A percentile compares a stretch with the other conserved stretches of the same genome.
phyloP scores from a whole-genome alignment of 1,140 invertebrate genomes.

The Drusus annulatus region DNA sequence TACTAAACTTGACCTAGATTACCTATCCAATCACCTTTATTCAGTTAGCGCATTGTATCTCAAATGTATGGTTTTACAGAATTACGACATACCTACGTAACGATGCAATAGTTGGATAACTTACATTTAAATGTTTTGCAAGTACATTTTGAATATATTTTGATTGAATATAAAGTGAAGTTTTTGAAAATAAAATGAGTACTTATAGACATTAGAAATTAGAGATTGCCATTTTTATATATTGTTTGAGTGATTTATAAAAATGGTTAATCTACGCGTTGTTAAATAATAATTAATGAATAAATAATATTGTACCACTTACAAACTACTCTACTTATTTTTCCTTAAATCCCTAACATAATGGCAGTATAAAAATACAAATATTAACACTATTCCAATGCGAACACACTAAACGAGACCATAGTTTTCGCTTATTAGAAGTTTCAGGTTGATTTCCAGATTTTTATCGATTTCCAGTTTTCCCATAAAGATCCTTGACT shows the following conservation, averaged over 20 bases:
- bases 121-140: slow-evolving; percentile 35
- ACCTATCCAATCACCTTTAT: neutral
- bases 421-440: no score
- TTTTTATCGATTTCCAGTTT: neutral
- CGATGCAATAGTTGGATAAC: slow-evolving; percentile 54
- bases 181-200: slow-evolving; percentile 57
- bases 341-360: slow-evolving; percentile 1
- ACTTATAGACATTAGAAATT: slow-evolving; percentile 65
- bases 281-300: slow-evolving; percentile 71
- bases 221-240: slow-evolving; percentile 71
- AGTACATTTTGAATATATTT: slow-evolving; percentile 46
- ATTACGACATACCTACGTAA: slow-evolving; percentile 36
- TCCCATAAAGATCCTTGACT: slow-evolving; percentile 11
- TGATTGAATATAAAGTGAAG: slow-evolving; percentile 50
- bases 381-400: no score
- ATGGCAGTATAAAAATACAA: no score
- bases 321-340: neutral
- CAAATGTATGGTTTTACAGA: slow-evolving; percentile 18
- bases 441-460: no score
- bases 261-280: slow-evolving; percentile 72
- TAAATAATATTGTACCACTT: slow-evolving; percentile 73
- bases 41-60: slow-evolving; percentile 28
- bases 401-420: no score
- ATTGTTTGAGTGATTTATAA: slow-evolving; percentile 62
- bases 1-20: no score